Evolutionary conservation across 2,113 vertebrate genomes (phyloP), one percentile per base, ranked within the genome.

Genomic region (Cromileptes altivelis): DNA sequence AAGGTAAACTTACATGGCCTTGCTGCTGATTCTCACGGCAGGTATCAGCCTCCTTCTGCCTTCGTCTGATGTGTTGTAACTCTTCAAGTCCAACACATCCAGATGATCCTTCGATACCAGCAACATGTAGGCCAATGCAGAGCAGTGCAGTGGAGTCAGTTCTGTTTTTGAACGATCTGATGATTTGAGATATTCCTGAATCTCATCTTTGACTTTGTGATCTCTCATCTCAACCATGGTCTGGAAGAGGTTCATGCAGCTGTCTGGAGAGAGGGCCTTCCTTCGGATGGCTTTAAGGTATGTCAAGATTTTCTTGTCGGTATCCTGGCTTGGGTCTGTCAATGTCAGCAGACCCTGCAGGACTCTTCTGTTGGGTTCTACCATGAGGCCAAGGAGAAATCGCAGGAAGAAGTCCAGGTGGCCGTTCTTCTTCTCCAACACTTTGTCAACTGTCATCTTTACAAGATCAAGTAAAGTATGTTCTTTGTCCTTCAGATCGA

Each of bases 191-290:
- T 91, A 94, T 40, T 91, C 83, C 42, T 73, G 42, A 13, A 94
- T 88, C 67, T 92, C 88, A 13, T 89, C 80, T 72, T 84, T 90
- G 61, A 92, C 64, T 72, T 87, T 93, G 23, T 77, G 23, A 42
- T 94, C 92, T 82, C 92, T 90, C 87, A 94, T 89, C 53, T 94
- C 92, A 0, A 92, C 81, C 81, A 95, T 86, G 53, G 78, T 70
- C 68, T 86, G 88, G 56, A 94, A 91, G 10, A 93, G 75, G 57
- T 45, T 89, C 75, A 94, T 92, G 18, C 91, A 80, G 1, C 61
- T 78, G 30, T 93, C 87, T 4, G 89, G 89, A 49, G 86, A 78
- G 12, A 88, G 7, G 0, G 3, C 25, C 11, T 84, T 93, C 50
- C 90, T 84, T 52, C 81, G 56, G 37, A 89, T 68, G 65, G 85